Evolutionary conservation across 2,888 invertebrate species (phyloP).

Genomic region (Microctonus hyperodae): DNA sequence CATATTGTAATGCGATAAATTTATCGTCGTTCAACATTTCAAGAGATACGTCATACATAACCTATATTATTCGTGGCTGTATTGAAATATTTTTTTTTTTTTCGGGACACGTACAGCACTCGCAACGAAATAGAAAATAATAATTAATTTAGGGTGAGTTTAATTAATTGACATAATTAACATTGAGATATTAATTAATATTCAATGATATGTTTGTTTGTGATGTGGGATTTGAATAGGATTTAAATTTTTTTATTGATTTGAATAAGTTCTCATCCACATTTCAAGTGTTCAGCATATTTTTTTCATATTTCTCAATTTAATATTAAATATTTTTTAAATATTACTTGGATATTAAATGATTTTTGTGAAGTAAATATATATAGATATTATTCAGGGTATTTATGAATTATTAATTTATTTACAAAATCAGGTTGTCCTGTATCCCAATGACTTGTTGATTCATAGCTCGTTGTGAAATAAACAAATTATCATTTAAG

Average conservation of each 20-base stretch:
- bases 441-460: neutral
- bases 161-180: neutral
- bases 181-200: neutral
- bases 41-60: conserved; percentile 7
- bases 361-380: too few relatives aligned
- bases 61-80: conserved; percentile 10
- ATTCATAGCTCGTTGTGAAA: neutral
- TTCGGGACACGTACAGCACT: conserved; percentile 19
- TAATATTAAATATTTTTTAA: too few relatives aligned
- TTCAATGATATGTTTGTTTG: too few relatives aligned
- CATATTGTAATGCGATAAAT: neutral
- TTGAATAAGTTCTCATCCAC: too few relatives aligned
- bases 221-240: too few relatives aligned
- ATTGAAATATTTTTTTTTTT: neutral
- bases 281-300: too few relatives aligned
- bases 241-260: too few relatives aligned
- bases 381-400: too few relatives aligned
- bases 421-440: too few relatives aligned
- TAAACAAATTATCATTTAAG: neutral
- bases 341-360: too few relatives aligned
- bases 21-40: neutral
- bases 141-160: conserved; percentile 17
- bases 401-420: too few relatives aligned
- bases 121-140: neutral
- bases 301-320: too few relatives aligned